Conservation (phyloP, 2,113 vertebrate species). For the Ploceus nigricollis region DNA sequence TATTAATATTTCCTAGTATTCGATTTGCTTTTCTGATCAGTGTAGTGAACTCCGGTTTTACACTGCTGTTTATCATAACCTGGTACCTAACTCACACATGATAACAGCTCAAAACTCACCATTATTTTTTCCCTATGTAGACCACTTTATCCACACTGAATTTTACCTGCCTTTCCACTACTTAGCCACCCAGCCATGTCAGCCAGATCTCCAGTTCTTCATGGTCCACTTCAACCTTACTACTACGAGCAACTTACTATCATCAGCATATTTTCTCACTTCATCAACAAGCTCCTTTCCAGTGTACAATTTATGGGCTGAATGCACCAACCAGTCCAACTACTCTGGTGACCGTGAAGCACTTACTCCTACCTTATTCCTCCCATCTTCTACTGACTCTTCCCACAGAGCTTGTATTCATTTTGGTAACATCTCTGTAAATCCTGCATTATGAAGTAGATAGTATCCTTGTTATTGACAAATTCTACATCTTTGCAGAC, state of each 20-base stretch:
- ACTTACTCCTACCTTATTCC: not conserved
- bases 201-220: not conserved
- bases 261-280: not conserved
- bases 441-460: not conserved
- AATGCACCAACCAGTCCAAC: not conserved
- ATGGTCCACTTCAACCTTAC: not conserved
- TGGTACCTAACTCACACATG: not conserved
- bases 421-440: not conserved
- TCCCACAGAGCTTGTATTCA: not conserved
- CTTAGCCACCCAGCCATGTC: not conserved
- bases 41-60: not conserved
- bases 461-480: not conserved
- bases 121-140: not conserved
- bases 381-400: not conserved
- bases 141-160: not conserved
- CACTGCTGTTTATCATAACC: not conserved
- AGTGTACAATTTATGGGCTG: not conserved
- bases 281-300: not conserved
- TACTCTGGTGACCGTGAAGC: not conserved
- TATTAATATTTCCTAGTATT: not conserved
- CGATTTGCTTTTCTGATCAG: not conserved
- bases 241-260: not conserved
- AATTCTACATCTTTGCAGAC: not conserved
- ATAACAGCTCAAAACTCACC: not conserved
- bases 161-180: not conserved